These are phyloP conservation scores for Acronicta psi DNA, from an alignment of 2,888 invertebrate species.

Conservation along the genomic window DNA sequence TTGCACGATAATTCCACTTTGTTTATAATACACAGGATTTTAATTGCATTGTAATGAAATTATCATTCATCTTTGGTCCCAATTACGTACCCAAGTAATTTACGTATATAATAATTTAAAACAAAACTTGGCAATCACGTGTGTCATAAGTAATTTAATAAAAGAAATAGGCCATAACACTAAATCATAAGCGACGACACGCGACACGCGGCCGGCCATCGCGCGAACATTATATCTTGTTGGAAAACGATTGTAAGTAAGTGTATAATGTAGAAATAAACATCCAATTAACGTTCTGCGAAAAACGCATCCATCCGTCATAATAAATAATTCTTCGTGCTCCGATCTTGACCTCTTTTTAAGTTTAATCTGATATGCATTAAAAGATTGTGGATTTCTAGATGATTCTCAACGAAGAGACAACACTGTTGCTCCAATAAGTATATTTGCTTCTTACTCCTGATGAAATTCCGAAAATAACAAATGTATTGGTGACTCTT, in stretches of 20 bases:
- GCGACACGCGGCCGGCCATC: constrained; percentile 27
- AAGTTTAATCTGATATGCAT: constrained; percentile 31
- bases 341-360: constrained; percentile 48
- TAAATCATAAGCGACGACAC: constrained; percentile 53
- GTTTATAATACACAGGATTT: not conserved
- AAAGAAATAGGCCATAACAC: constrained; percentile 52
- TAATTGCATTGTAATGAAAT: constrained; percentile 11
- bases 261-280: constrained; percentile 40
- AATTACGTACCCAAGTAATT: constrained; percentile 21
- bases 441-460: not conserved
- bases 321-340: constrained; percentile 42
- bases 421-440: not conserved
- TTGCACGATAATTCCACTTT: not conserved
- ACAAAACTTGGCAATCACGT: constrained; percentile 41
- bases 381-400: not conserved
- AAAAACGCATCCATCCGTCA: constrained; percentile 39
- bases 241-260: constrained; percentile 28
- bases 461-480: not conserved
- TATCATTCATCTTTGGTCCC: not conserved
- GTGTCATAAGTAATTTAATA: constrained; percentile 54
- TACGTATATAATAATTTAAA: constrained; percentile 55
- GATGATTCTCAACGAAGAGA: not conserved
- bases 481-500: not conserved
- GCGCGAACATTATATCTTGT: constrained; percentile 33
- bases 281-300: constrained; percentile 49